Percentiles rank a stretch among this genome's conserved stretches.
These are phyloP conservation scores for Trichacis sp. DNA, from an alignment of 2,888 invertebrate genomes.

Conservation along the genomic window DNA sequence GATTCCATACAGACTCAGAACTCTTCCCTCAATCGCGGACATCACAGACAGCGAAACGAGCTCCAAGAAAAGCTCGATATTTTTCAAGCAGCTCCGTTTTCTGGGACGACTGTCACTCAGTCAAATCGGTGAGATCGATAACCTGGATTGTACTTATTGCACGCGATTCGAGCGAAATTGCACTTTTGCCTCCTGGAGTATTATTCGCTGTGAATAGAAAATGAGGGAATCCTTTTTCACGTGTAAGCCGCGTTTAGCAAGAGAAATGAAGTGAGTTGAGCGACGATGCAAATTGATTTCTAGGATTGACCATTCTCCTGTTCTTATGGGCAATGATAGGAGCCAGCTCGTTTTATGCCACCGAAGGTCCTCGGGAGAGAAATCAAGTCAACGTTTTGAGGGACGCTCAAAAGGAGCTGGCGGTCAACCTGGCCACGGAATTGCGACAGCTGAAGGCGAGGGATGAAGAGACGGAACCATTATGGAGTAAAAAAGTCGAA, in stretches of 20 bases:
- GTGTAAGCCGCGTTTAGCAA: too few species aligned
- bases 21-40: constrained; percentile 70
- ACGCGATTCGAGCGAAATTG: constrained; percentile 15
- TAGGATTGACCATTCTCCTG: constrained; percentile 73
- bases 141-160: constrained; percentile 20
- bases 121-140: constrained; percentile 58
- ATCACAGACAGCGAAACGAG: constrained; percentile 53
- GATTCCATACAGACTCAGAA: constrained; percentile 72
- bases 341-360: constrained; percentile 75
- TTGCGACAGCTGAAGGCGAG: constrained; percentile 73
- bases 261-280: too few species aligned
- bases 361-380: constrained; percentile 76
- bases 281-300: background rate
- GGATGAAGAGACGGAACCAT: constrained; percentile 69
- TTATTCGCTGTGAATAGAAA: background rate
- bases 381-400: constrained; percentile 72
- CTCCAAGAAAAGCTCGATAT: constrained; percentile 48
- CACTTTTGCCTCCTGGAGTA: background rate
- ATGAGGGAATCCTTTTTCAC: background rate
- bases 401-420: constrained; percentile 74
- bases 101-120: constrained; percentile 59
- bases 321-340: constrained; percentile 76
- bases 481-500: constrained; percentile 75
- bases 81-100: constrained; percentile 59
- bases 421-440: constrained; percentile 76